Conservation (phyloP, 2,113 vertebrate species). For the Pagrus major region DNA sequence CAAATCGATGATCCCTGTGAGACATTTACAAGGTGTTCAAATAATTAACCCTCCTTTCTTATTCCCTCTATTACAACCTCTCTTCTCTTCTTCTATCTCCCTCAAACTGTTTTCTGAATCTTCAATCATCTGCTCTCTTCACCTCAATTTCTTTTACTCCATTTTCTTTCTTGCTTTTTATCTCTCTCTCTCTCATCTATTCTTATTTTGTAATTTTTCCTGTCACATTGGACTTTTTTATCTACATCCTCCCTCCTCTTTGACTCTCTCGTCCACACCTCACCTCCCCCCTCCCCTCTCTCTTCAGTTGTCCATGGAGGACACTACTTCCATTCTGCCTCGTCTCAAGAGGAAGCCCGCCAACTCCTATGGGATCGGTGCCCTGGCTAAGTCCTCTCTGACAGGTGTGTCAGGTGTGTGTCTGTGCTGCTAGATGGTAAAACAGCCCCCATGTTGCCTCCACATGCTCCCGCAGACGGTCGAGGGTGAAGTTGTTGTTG, state of each 20-base stretch:
- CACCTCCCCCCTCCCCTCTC: constrained; percentile 22
- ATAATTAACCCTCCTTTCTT: constrained; percentile 61
- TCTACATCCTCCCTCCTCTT: neutral
- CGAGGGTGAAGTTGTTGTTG: constrained; percentile 59
- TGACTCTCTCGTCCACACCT: neutral
- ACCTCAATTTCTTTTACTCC: constrained; percentile 44
- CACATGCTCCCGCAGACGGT: constrained; percentile 59
- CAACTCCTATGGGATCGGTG: constrained; percentile 96
- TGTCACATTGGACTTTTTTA: neutral
- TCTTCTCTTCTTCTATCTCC: constrained; percentile 21
- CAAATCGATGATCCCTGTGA: constrained; percentile 32
- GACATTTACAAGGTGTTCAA: constrained; percentile 33
- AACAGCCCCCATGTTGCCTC: constrained; percentile 84
- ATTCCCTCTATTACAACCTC: constrained; percentile 36
- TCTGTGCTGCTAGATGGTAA: constrained; percentile 86
- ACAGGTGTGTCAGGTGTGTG: constrained; percentile 94
- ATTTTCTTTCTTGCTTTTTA: constrained; percentile 24
- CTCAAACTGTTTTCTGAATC: constrained; percentile 24
- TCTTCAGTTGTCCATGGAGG: constrained; percentile 96
- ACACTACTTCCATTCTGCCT: constrained; percentile 98
- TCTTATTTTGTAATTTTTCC: constrained; percentile 7
- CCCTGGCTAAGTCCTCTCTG: constrained; percentile 99
- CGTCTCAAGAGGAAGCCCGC: constrained; percentile 94
- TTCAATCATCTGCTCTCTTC: constrained; percentile 48
- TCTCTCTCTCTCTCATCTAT: constrained; percentile 19